Conservation (phyloP, 1,140 invertebrate genomes). For the Octopus sinensis region DNA sequence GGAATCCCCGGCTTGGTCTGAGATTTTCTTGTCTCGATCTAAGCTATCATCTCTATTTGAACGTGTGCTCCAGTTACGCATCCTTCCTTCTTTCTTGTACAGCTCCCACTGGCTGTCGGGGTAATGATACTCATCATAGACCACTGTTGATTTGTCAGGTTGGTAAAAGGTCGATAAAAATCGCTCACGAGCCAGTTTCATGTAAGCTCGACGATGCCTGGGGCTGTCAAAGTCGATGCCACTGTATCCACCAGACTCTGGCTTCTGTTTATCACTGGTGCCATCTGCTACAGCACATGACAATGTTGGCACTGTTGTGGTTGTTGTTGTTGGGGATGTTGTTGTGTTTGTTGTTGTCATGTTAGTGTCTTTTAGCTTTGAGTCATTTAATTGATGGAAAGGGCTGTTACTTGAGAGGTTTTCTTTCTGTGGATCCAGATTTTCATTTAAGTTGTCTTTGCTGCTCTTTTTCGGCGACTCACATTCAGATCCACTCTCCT, state of each 20-base stretch:
- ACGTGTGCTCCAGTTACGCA: not conserved
- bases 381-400: not conserved
- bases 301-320: not conserved
- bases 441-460: not conserved
- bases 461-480: not conserved
- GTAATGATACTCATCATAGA: not conserved
- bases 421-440: not conserved
- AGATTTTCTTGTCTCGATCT: not conserved
- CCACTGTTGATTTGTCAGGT: not conserved
- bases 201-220: not conserved
- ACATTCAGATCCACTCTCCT: not conserved
- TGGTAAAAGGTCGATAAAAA: slow-evolving; percentile 4
- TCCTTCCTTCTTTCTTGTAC: slow-evolving; percentile 4
- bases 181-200: not conserved
- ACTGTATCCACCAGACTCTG: not conserved
- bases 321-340: no score
- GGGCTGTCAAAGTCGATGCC: slow-evolving; percentile 1
- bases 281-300: not conserved
- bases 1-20: no score
- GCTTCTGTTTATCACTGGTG: not conserved
- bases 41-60: not conserved
- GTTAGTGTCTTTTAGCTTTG: not conserved
- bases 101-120: not conserved
- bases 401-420: not conserved
- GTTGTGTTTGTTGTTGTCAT: no score